Evolutionary conservation across 2,797 vertebrate genomes (phyloP), one percentile per base, ranked within the genome.

Genomic region (Helicolenus hilgendorfi): DNA sequence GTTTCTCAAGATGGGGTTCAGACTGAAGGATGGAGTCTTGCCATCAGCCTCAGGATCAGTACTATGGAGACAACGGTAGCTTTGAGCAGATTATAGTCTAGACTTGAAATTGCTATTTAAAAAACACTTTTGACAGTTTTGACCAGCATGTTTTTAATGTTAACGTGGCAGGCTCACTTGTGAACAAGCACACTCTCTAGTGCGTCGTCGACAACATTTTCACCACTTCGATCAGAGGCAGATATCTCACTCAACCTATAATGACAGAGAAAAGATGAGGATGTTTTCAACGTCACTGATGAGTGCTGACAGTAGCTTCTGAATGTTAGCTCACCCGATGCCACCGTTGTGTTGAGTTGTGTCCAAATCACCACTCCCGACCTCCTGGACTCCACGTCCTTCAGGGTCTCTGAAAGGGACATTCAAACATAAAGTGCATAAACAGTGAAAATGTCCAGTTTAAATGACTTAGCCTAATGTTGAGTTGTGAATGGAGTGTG

Each of bases 81-180:
- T 79, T 81, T 82, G 79, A 91, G 38, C 36, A 72, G 20, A 89
- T 83, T 60, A 70, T 2, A 91, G 31, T 84, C 65, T 49, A 75
- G 75, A 81, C 60, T 78, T 81, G 6, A 29, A 72, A 9, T 64
- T 82, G 33, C 56, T 70, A n/a, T 49, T 75, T 56, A 53, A 45
- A 53, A 84, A 85, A 56, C 35, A 55, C 20, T 55, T 64, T 77
- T 67, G 15, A 31, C 9, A 0, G 3, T 65, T 56, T 73, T 64
- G 15, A 55, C 3, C 79, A 60, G 72, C 5, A 29, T 38, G 36
- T 72, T 67, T 41, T 60, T 38, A 59, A 4, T 65, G 45, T 55
- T 72, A 49, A 79, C 29, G 11, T 67, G 26, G 14, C 14, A 38
- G 8, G 4, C 62, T 77, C 4, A 94, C 89, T 75, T 86, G 45